Conservation (phyloP, 2,888 invertebrate species). For the Reticulitermes lucifugus region DNA sequence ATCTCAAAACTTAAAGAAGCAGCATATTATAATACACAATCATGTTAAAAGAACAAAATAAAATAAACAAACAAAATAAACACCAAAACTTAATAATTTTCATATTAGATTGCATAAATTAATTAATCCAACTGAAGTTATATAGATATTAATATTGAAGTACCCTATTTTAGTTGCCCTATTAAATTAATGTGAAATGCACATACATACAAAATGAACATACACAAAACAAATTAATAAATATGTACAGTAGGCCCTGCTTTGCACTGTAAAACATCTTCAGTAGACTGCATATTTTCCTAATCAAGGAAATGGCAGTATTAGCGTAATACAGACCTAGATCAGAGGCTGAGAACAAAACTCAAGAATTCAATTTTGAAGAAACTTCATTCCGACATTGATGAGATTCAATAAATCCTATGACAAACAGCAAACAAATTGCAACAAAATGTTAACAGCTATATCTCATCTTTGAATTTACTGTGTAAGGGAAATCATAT, state of each 20-base stretch:
- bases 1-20: conserved; percentile 49
- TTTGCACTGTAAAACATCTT: conserved; percentile 4
- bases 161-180: conserved; percentile 45
- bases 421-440: conserved; percentile 10
- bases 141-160: conserved; percentile 40
- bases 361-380: not conserved
- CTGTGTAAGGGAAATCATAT: not conserved
- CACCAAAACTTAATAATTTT: conserved; percentile 38
- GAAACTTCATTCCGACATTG: not conserved
- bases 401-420: conserved; percentile 18
- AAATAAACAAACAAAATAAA: conserved; percentile 45
- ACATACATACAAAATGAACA: conserved; percentile 40
- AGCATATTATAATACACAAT: conserved; percentile 46
- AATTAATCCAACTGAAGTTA: conserved; percentile 29
- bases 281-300: not conserved
- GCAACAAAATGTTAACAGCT: conserved; percentile 9
- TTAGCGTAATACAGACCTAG: conserved; percentile 10
- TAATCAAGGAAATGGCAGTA: not conserved
- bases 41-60: conserved; percentile 45
- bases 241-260: conserved; percentile 46
- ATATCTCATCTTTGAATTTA: not conserved
- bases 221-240: conserved; percentile 30
- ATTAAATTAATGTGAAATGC: conserved; percentile 44
- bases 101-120: conserved; percentile 44
- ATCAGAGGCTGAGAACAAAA: conserved; percentile 9